Conservation (phyloP, 2,113 vertebrate genomes). For the Clarias gariepinus region DNA sequence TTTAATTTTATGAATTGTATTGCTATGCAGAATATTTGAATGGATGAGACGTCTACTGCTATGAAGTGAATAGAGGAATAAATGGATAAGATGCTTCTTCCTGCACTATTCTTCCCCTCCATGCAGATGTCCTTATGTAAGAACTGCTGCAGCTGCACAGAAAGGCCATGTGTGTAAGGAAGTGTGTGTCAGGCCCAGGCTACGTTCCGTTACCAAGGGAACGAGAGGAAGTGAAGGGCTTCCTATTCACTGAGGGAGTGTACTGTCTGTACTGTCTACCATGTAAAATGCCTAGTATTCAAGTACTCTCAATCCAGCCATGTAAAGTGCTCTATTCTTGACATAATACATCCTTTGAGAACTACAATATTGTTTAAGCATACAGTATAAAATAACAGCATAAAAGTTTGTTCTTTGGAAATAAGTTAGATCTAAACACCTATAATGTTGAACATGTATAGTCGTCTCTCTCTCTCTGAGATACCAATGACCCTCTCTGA, state of each 20-base stretch:
- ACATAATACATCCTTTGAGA: neutral
- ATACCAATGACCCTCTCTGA: too few species aligned
- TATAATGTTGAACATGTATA: neutral
- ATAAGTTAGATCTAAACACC: neutral
- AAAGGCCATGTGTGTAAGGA: conserved; percentile 45
- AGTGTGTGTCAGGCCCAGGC: conserved; percentile 39
- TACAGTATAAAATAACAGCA: neutral
- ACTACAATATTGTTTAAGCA: neutral
- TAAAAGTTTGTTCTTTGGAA: neutral
- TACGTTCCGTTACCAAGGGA: conserved; percentile 50
- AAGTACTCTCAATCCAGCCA: neutral
- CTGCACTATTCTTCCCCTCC: conserved; percentile 16
- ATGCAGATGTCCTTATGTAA: conserved; percentile 51
- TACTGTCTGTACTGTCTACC: conserved; percentile 16
- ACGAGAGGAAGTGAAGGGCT: conserved; percentile 45
- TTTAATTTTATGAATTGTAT: neutral
- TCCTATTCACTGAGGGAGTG: conserved; percentile 31
- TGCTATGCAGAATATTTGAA: neutral
- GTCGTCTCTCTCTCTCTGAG: too few species aligned
- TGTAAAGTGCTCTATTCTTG: neutral
- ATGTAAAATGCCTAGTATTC: conserved; percentile 6
- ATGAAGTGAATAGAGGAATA: neutral
- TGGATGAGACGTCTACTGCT: neutral
- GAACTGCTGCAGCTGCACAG: conserved; percentile 28
- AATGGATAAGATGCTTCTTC: conserved; percentile 35